These are phyloP conservation scores for Phrynosoma platyrhinos DNA, from an alignment of 2,113 vertebrate genomes.

Conservation along the genomic window DNA sequence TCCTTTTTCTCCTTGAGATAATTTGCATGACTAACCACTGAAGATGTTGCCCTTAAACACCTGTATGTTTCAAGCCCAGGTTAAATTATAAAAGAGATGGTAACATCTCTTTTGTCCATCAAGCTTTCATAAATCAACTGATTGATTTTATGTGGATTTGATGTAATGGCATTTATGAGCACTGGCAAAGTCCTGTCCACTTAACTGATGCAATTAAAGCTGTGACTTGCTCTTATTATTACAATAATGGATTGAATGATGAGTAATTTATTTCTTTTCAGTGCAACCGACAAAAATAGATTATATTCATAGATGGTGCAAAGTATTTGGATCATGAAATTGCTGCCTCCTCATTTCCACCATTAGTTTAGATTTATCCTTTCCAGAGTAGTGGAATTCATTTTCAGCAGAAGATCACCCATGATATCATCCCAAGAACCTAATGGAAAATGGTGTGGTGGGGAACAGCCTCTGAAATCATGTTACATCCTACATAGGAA, in stretches of 20 bases:
- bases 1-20: slow-evolving; percentile 58
- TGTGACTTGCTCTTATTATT: slow-evolving; percentile 65
- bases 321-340: slow-evolving; percentile 65
- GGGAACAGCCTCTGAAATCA: background rate
- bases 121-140: slow-evolving; percentile 72
- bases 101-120: slow-evolving; percentile 66
- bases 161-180: slow-evolving; percentile 74
- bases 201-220: slow-evolving; percentile 80
- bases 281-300: slow-evolving; percentile 72
- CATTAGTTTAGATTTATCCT: slow-evolving; percentile 52
- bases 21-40: slow-evolving; percentile 30
- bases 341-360: slow-evolving; percentile 54
- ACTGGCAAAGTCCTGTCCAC: slow-evolving; percentile 74
- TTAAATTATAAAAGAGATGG: slow-evolving; percentile 69
- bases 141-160: slow-evolving; percentile 68
- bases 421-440: background rate
- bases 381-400: slow-evolving; percentile 32
- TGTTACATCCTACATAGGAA: slow-evolving; percentile 42
- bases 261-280: slow-evolving; percentile 77
- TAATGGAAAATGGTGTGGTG: background rate
- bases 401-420: background rate
- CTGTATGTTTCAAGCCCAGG: slow-evolving; percentile 59
- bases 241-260: slow-evolving; percentile 75
- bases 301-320: slow-evolving; percentile 58
- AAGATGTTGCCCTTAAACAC: slow-evolving; percentile 43